Base-by-base conservation (phyloP, 2,888 invertebrate species). In the Agrotis ipsilon region DNA sequence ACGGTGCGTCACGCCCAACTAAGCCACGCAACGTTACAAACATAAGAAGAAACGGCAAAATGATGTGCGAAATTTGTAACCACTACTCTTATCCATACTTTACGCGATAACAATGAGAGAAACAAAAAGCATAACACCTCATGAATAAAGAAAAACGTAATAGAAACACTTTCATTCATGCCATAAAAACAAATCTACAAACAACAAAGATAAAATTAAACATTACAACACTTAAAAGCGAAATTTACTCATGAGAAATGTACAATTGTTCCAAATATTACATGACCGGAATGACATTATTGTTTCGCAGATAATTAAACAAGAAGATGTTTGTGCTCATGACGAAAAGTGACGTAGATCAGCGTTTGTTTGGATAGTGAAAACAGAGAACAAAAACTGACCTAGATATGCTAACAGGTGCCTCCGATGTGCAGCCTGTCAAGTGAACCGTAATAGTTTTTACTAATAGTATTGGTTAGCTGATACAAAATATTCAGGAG, bases 1-100 rank as follows among this genome's bases (percentile, higher is more conserved):
- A 94, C 92, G 92, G 88, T 87, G 89, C 92, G 93, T 95, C 93
- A 95, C 93, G 94, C 93, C 90, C 87, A 94, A 94, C 92, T 91
- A 92, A 91, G 83, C 90, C 91, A 93, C 92, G 92, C 92, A 91
- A 93, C 88, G 85, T 86, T 90, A 85, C 89, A 92, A 92, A 91
- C 86, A 86, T 87, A 87, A 90, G 85, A 89, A 87, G 82, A 90
- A 88, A 87, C 77, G 69, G 85, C 78, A 84, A 88, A 88, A 88
- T 86, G 81, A 87, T 86, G 86, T 87, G 88, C 85, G 74, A 90
- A 89, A 88, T 92, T 91, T 90, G 89, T 90, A 89, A 86, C 77
- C 66, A 75, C 75, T 72, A 60, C 61, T 76, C 70, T 71, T 74
- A 80, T 78, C 77, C 79, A 78, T 84, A 84, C 81, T 87, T 83